A percentile compares a stretch with the other conserved stretches of the same genome.
These are phyloP conservation scores for Scaptomyza reducta DNA, from an alignment of 2,888 invertebrate species.

Conservation along the genomic window DNA sequence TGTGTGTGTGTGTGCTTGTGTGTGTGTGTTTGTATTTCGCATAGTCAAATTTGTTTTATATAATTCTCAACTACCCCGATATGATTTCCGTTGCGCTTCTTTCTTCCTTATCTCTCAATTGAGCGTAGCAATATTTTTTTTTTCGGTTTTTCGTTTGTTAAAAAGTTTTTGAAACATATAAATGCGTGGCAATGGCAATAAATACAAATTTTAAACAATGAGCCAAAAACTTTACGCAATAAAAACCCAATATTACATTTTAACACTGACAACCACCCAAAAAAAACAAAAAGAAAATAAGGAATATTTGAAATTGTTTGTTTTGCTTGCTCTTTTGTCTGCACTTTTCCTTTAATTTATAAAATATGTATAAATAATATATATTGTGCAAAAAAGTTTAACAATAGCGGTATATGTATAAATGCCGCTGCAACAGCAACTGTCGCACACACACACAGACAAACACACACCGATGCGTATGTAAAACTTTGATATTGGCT, in stretches of 20 bases:
- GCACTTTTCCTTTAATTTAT: slow-evolving; percentile 25
- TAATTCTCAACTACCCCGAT: slow-evolving; percentile 74
- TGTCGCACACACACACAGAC: slow-evolving; percentile 15
- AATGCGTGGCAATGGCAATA: slow-evolving; percentile 53
- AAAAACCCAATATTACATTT: slow-evolving; percentile 49
- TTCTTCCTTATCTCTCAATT: slow-evolving; percentile 71
- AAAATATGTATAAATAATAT: slow-evolving; percentile 30
- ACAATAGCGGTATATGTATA: slow-evolving; percentile 46
- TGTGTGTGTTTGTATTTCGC: slow-evolving; percentile 47
- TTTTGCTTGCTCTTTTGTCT: slow-evolving; percentile 19
- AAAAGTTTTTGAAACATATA: slow-evolving; percentile 50
- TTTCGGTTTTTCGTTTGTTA: slow-evolving; percentile 29
- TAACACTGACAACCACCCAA: slow-evolving; percentile 13
- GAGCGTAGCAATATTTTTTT: slow-evolving; percentile 35
- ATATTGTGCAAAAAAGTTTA: slow-evolving; percentile 24
- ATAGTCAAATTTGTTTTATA: slow-evolving; percentile 73
- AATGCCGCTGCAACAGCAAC: slow-evolving; percentile 46
- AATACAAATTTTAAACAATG: slow-evolving; percentile 58
- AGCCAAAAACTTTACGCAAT: slow-evolving; percentile 47
- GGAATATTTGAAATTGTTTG: slow-evolving; percentile 9
- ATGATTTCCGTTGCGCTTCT: slow-evolving; percentile 68
- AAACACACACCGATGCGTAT: slow-evolving; percentile 9
- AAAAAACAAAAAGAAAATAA: not conserved
- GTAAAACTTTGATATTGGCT: slow-evolving; percentile 38
- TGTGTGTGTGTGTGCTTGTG: slow-evolving; percentile 23